Evolutionary conservation across 2,113 vertebrate species (phyloP), one percentile per base, ranked within the genome.

Genomic region (Festucalex cinctus): DNA sequence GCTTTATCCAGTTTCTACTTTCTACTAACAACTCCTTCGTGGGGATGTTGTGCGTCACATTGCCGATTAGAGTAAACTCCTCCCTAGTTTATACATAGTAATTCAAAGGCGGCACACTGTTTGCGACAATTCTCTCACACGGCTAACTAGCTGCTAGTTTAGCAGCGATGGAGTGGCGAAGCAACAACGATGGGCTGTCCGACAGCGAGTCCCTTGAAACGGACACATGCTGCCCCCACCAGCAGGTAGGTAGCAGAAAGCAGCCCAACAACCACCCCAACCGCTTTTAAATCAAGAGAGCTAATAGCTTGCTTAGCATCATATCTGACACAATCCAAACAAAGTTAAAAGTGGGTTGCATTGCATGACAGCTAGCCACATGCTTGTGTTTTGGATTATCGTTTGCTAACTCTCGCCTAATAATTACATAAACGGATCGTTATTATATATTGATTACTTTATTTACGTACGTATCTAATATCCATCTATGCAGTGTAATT

Each of bases 131-230:
- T 56, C 8, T 57, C 37, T 6, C 35, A 58, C 39, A 9, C 39
- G 36, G 76, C 81, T 75, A 72, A 62, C 56, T 48, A 20, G 74
- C 54, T 77, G 74, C 73, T 46, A 63, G 73, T 16, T 46, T 8
- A 46, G 72, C 65, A 69, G 76, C 17, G 66, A 92, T 92, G 92
- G 91, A 92, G 83, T 90, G 91, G 90, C 72, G 80, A 63, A 76
- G 85, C 12, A 83, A 69, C 53, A 77, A 71, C 61, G 69, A 70
- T 26, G 8, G 2, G 63, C 71, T 70, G 51, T 43, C 57, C 1
- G 51, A 20, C 72, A n/a, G 62, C 17, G 69, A 68, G 17, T 44
- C 70, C 1, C 61, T 63, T 63, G 58, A 63, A 22, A 7, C 63
- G 37, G 32, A 58, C 22, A 66, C 65, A 24, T 39, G 12, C 51